A percentile compares a stretch with the other conserved stretches of the same genome.
Evolutionary conservation across 2,797 vertebrate species (phyloP).

Genomic region (Propithecus perrieri): DNA sequence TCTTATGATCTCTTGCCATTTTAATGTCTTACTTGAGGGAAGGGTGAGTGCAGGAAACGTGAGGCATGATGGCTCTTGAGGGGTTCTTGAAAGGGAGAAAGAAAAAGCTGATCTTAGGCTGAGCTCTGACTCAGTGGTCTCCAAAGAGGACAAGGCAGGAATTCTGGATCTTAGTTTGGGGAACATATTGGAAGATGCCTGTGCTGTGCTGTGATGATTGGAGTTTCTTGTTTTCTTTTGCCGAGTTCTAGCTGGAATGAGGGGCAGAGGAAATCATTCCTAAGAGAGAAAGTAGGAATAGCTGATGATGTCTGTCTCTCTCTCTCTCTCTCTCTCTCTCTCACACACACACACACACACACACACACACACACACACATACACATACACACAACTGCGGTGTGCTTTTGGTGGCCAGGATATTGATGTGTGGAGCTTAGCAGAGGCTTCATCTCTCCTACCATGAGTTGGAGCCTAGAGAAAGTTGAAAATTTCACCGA

Average conservation of each 20-base stretch:
- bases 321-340: no score
- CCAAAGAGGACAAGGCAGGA: neutral
- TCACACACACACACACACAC: neutral
- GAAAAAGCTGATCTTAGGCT: neutral
- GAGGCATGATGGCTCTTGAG: neutral
- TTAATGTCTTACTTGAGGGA: neutral
- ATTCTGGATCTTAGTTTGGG: neutral
- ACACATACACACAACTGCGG: fast-evolving
- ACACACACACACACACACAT: no score
- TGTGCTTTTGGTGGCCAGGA: neutral
- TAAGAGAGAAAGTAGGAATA: neutral
- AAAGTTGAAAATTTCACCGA: neutral
- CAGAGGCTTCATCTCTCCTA: neutral
- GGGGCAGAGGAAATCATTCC: neutral
- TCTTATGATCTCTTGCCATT: neutral
- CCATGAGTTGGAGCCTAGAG: neutral
- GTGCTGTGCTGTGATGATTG: neutral
- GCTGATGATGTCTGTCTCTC: neutral
- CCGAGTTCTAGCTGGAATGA: neutral
- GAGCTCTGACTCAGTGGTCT: neutral
- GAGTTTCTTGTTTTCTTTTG: constrained; percentile 26
- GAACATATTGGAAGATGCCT: neutral
- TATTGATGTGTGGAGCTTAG: neutral
- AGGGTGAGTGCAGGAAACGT: neutral
- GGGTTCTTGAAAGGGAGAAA: neutral